Base-by-base conservation (phyloP, 2,797 vertebrate genomes). In the Telmatherina bonti region DNA sequence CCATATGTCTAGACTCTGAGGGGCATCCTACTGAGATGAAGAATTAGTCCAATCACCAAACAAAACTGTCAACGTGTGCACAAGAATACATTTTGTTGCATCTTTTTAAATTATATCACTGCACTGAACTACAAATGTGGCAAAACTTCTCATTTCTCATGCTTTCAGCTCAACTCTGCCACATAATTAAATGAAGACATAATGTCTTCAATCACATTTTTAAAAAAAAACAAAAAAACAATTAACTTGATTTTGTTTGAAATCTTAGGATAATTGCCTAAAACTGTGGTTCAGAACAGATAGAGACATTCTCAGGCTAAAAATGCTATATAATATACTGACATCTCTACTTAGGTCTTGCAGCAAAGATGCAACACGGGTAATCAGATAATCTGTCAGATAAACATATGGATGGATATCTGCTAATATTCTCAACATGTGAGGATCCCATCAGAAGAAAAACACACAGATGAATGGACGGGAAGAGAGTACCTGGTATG, bases 401-500 rank as follows among this genome's bases (percentile, higher is more conserved):
- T 10, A 9, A 47, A 36, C 18, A 31, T 16, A 3, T 35, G 27
- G 31, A 31, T 43, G n/a, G 31, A 70, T 38, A 53, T 51, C 33
- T 67, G 30, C 38, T 67, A 24, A 26, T 18, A 41, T 43, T 56
- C 35, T 27, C 11, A 62, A 29, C 5, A 24, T 30, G 24, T 53
- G 31, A 49, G 26, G 51, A 26, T 29, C 16, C 9, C 9, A 70
- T 18, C 26, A 22, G 18, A 29, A 56, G 11, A 70, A 8, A 56
- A 7, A 33, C 33, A 33, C 7, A 5, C 33, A 16, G 10, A 56
- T 8, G 18, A 27, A 67, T 10, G 72, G n/a, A 72, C 5, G 75
- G 15, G 59, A 30, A 72, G 31, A 53, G 3, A 54, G 78, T 94
- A 99, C 98, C 98, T 91, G 96, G 96, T 83, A 96, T 96, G 59